Base-by-base conservation (phyloP, 1,140 invertebrate genomes). In the Rhagoletis pomonella region DNA sequence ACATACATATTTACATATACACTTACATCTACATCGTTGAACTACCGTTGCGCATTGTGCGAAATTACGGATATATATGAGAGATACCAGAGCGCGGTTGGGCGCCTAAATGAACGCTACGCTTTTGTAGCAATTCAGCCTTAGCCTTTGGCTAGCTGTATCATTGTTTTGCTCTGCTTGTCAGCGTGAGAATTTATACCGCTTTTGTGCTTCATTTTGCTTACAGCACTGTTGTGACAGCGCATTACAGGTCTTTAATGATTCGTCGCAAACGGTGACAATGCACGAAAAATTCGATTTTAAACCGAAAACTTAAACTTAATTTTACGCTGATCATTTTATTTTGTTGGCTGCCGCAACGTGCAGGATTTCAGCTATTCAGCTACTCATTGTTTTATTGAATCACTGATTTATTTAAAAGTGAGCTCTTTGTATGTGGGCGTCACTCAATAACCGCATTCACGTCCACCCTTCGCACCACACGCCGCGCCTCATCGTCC, bases 401-500 rank as follows among this genome's bases (percentile, higher is more conserved):
- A 81, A 81, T 55, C 47, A 55, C 29, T 81, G 73, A 81, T 81
- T 81, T 58, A 81, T 81, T 81, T 81, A 81, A n/a, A 81, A 55
- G 44, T 42, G 73, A 50, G 50, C 73, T 81, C 50, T 67, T 6
- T 67, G 29, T 1, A 67, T 67, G 64, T 39, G 64, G 64, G 64
- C 64, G 60, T n/a, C 17, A 17, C 17, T 62, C 12, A 19, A 4
- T 3, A 50, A 29, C 50, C 50, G 55, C 47, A 55, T 81, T 42
- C 73, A 47, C 19, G n/a, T 19, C 67, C 4, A 50, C 73, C 47
- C 9, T 47, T 47, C 47, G 10, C 9, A 17, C n/a, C 5, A 81
- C 47, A 55, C 73, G 14, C 50, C 9, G 50, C 47, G 55, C 47
- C 47, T 6, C 12, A 81, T 81, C n/a, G n/a, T n/a, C n/a, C n/a